phyloP scores from a whole-genome alignment of 2,113 vertebrate genomes.

The Lepisosteus oculatus region DNA sequence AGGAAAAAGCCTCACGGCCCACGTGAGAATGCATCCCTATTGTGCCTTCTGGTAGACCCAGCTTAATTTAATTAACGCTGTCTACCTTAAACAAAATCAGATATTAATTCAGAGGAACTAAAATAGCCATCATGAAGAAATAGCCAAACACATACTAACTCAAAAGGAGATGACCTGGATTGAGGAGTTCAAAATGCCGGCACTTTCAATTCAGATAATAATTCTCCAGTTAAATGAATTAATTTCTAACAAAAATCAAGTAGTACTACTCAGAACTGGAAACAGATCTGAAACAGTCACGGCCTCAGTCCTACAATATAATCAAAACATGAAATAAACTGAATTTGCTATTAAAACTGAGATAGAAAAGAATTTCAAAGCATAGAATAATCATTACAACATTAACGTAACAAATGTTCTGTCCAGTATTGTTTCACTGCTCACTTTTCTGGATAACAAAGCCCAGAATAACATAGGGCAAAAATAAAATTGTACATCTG shows the following conservation, averaged over 20 bases:
- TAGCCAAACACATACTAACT: neutral
- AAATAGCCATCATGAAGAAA: conserved; percentile 13
- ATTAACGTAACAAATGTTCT: no score
- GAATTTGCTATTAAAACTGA: no score
- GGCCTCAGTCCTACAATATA: no score
- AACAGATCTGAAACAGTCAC: no score
- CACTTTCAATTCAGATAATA: neutral
- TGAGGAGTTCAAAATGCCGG: conserved; percentile 14
- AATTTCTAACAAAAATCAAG: conserved; percentile 10
- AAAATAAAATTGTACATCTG: no score
- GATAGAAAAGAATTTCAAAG: no score
- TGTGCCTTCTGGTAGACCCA: conserved; percentile 66
- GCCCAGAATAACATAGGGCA: no score
- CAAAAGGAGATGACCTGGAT: neutral
- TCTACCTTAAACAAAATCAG: conserved; percentile 69
- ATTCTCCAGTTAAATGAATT: neutral
- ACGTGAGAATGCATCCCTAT: conserved; percentile 52
- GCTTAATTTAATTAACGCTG: conserved; percentile 71
- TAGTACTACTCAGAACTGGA: neutral
- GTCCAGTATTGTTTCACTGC: no score
- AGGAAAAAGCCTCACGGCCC: conserved; percentile 43
- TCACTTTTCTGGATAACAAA: no score
- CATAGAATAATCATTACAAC: no score
- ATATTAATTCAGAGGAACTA: conserved; percentile 42
- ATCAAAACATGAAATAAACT: no score